Evolutionary conservation across 2,113 vertebrate species (phyloP).

Genomic region (Phocoena sinus): DNA sequence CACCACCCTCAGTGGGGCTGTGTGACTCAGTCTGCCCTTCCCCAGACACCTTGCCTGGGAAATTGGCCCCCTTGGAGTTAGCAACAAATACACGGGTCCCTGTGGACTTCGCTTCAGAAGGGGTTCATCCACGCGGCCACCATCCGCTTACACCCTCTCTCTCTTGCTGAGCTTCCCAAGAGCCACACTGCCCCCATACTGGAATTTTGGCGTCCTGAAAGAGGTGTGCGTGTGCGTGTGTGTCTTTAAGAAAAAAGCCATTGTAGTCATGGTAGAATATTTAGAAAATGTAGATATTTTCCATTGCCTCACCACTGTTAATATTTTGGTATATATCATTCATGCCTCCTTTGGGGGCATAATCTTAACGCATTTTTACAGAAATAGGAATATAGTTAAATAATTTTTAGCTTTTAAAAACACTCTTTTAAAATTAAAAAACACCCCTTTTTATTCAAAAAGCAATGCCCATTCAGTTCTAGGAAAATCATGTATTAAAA

Average conservation of each 20-base stretch:
- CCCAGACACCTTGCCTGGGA: background rate
- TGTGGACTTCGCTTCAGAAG: background rate
- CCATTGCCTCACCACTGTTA: background rate
- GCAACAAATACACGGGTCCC: background rate
- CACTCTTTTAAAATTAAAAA: background rate
- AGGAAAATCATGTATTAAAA: background rate
- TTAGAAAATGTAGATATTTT: background rate
- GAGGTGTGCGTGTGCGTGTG: no score
- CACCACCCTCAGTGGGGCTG: background rate
- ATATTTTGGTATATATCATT: background rate
- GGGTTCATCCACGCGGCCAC: rapidly evolving
- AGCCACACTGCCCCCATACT: background rate
- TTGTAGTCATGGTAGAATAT: background rate
- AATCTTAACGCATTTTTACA: background rate
- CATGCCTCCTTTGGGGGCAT: background rate
- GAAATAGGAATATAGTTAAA: background rate
- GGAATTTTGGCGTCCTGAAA: background rate
- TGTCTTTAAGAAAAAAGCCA: background rate
- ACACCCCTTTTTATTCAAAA: background rate
- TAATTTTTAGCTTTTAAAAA: background rate
- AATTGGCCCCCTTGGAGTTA: background rate
- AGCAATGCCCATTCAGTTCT: background rate
- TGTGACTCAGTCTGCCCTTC: background rate
- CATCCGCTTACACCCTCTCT: no score
- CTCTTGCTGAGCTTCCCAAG: background rate